Evolutionary conservation across 2,113 vertebrate species (phyloP).

Genomic region (Bos indicus): DNA sequence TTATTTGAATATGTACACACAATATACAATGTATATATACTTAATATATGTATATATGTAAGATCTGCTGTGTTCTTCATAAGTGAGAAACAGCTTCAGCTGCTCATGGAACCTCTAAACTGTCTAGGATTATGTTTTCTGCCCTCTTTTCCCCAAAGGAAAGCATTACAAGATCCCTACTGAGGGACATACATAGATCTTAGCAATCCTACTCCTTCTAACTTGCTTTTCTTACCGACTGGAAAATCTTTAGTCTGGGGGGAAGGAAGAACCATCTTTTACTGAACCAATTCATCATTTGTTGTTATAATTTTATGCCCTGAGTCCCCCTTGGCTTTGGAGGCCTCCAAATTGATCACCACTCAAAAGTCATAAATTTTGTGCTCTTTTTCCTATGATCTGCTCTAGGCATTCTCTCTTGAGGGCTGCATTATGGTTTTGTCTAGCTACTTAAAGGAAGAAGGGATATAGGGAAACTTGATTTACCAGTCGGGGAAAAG

Average conservation of each 20-base stretch:
- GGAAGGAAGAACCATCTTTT: not conserved
- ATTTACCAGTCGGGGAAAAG: not conserved
- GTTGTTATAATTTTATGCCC: not conserved
- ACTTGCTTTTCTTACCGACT: not conserved
- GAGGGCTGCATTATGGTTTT: not conserved
- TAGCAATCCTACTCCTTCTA: not conserved
- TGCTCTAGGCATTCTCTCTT: not conserved
- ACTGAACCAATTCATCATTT: not conserved
- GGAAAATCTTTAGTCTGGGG: not conserved
- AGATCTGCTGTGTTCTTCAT: not conserved
- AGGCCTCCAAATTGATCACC: conserved; percentile 3
- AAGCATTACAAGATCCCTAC: not conserved
- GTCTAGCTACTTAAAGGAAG: not conserved
- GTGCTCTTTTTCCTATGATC: not conserved
- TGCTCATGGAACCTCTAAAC: not conserved
- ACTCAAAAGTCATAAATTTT: conserved; percentile 19
- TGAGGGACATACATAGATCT: not conserved
- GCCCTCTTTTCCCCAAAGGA: not conserved
- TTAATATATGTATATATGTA: not conserved
- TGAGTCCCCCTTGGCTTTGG: not conserved
- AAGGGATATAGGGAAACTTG: not conserved
- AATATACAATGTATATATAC: not conserved
- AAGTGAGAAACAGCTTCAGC: not conserved
- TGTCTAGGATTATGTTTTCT: not conserved
- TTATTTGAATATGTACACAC: not conserved